phyloP scores from a whole-genome alignment of 2,113 vertebrate species.

The Carlito syrichta region DNA sequence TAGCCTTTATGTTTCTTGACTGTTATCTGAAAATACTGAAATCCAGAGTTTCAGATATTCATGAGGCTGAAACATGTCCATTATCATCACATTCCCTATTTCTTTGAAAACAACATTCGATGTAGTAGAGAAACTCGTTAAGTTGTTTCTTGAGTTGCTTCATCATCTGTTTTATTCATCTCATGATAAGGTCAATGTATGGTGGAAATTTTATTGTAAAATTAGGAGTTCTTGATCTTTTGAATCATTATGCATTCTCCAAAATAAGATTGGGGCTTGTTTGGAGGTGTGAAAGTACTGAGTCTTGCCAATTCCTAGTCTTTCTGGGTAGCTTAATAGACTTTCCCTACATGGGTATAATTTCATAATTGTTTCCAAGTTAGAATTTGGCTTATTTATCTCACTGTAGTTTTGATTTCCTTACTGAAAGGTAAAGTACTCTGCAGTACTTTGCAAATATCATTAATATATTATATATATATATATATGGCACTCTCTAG shows the following conservation, averaged over 20 bases:
- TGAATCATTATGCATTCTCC: background rate
- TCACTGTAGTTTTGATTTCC: background rate
- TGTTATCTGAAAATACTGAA: background rate
- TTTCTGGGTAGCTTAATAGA: background rate
- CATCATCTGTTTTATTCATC: background rate
- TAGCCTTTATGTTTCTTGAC: background rate
- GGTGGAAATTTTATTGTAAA: background rate
- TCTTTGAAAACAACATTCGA: background rate
- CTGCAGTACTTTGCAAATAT: background rate
- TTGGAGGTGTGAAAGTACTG: background rate
- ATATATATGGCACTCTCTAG: background rate
- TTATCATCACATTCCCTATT: background rate
- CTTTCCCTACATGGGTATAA: background rate
- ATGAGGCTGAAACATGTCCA: background rate
- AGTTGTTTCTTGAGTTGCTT: constrained; percentile 1
- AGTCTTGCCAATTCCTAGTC: background rate
- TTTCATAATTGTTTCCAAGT: constrained; percentile 21
- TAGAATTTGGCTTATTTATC: background rate
- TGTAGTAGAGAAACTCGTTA: background rate
- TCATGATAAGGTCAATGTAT: background rate
- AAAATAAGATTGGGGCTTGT: background rate
- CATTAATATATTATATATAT: background rate
- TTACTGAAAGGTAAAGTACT: background rate
- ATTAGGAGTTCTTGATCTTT: background rate
- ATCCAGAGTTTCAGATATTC: background rate